Percentiles rank a stretch among this genome's conserved stretches.
Evolutionary conservation across 2,797 vertebrate genomes (phyloP).

Genomic region (Triplophysa bombifrons): DNA sequence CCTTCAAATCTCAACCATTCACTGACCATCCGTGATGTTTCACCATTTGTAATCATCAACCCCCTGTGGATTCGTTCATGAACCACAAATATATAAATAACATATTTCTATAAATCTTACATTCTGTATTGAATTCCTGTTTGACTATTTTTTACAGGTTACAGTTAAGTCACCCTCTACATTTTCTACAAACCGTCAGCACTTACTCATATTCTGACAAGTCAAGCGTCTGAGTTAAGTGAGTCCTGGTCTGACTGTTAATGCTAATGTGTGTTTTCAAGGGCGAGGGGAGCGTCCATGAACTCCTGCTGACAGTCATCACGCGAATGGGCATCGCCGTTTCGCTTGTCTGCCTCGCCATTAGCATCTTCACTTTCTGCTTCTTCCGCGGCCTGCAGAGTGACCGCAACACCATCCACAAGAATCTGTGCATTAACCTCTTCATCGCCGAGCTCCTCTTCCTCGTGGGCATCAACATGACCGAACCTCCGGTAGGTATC

Average conservation of each 20-base stretch:
- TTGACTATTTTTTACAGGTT: background rate
- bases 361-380: conserved; percentile 99
- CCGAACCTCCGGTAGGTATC: conserved; percentile 83
- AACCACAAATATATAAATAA: background rate
- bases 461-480: conserved; percentile 97
- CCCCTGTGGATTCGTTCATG: background rate
- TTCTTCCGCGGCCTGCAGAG: conserved; percentile 97
- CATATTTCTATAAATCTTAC: background rate
- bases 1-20: background rate
- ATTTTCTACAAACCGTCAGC: no score
- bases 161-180: no score
- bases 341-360: conserved; percentile 95
- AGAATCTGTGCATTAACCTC: conserved; percentile 98
- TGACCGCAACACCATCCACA: conserved; percentile 99
- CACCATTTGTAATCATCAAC: background rate
- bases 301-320: conserved; percentile 92
- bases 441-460: conserved; percentile 97
- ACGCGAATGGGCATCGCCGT: conserved; percentile 95
- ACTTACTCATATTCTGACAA: background rate
- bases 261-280: conserved; percentile 65
- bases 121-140: no score
- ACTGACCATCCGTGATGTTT: background rate
- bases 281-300: conserved; percentile 88
- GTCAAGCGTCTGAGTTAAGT: background rate
- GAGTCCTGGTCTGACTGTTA: conserved; percentile 10